These are phyloP conservation scores for Lepidurus couesii DNA, from an alignment of 1,140 invertebrate species.

Conservation along the genomic window DNA sequence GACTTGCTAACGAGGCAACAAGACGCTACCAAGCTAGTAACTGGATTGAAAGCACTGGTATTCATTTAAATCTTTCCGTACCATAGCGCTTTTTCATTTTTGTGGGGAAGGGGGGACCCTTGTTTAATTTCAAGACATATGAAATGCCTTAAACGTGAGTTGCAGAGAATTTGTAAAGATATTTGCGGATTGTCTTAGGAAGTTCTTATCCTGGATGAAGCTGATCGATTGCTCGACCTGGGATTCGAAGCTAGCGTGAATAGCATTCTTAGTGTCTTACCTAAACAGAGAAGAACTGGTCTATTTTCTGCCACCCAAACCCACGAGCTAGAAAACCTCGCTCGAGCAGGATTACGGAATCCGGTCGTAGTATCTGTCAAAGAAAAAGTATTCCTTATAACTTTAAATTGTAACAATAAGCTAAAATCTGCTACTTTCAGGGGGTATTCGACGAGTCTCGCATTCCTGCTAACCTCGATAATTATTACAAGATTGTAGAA, in stretches of 20 bases:
- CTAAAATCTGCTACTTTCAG: neutral
- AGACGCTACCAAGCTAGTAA: conserved; percentile 57
- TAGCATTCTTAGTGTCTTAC: conserved; percentile 82
- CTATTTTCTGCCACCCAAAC: conserved; percentile 99
- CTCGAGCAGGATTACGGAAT: conserved; percentile 89
- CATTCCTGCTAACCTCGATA: conserved; percentile 74
- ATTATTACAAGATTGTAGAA: conserved; percentile 77
- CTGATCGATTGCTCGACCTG: conserved; percentile 85
- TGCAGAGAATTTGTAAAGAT: neutral
- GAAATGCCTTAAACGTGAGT: too few relatives aligned
- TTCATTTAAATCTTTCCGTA: conserved; percentile 36
- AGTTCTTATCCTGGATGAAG: conserved; percentile 92
- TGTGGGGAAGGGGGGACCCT: conserved; percentile 41
- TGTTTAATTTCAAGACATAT: neutral
- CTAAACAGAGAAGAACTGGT: conserved; percentile 88
- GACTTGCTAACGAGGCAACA: conserved; percentile 66
- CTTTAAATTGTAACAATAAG: conserved; percentile 36
- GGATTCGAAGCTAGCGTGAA: conserved; percentile 86
- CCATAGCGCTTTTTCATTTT: conserved; percentile 27
- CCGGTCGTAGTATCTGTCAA: conserved; percentile 86
- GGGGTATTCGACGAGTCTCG: conserved; percentile 43
- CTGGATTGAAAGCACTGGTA: conserved; percentile 66
- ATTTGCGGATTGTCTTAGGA: conserved; percentile 55
- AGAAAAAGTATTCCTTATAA: conserved; percentile 56
- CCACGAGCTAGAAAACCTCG: conserved; percentile 83